Conservation (phyloP, 1,140 invertebrate genomes). For the Atopsyche davidsoni region DNA sequence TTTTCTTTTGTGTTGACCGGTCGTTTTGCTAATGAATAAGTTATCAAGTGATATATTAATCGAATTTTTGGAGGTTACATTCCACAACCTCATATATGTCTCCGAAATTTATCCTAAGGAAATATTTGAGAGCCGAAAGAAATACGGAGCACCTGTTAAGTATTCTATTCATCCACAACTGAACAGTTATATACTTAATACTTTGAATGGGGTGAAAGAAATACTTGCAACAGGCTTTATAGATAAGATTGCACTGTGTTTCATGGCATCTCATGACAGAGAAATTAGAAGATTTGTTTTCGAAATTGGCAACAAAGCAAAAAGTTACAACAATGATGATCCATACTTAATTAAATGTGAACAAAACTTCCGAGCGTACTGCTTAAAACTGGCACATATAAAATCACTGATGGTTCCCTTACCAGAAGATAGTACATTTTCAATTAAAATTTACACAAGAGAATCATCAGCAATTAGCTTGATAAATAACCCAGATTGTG, state of each 20-base stretch:
- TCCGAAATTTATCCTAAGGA: constrained; percentile 53
- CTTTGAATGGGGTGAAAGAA: constrained; percentile 42
- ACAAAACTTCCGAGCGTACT: constrained; percentile 53
- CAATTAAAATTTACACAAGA: constrained; percentile 50
- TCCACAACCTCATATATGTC: constrained; percentile 52
- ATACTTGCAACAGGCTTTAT: constrained; percentile 44
- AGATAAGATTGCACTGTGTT: constrained; percentile 43
- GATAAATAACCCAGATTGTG: constrained; percentile 44
- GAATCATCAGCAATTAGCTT: constrained; percentile 48
- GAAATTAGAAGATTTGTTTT: constrained; percentile 52
- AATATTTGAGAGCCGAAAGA: constrained; percentile 53
- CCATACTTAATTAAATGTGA: constrained; percentile 55
- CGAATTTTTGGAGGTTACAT: constrained; percentile 55
- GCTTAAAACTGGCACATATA: constrained; percentile 48
- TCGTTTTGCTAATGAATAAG: constrained; percentile 35
- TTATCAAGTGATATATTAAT: constrained; percentile 39
- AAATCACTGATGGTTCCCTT: constrained; percentile 44
- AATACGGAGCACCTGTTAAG: constrained; percentile 51
- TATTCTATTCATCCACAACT: constrained; percentile 54
- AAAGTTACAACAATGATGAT: constrained; percentile 38
- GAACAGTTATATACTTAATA: constrained; percentile 52
- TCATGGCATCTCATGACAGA: constrained; percentile 34
- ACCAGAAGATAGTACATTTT: constrained; percentile 49
- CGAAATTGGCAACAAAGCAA: constrained; percentile 39
- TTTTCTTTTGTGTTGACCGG: too few species aligned